A percentile compares a stretch with the other conserved stretches of the same genome.
Evolutionary conservation across 2,113 vertebrate species (phyloP).

Genomic region (Leucopsar rothschildi): DNA sequence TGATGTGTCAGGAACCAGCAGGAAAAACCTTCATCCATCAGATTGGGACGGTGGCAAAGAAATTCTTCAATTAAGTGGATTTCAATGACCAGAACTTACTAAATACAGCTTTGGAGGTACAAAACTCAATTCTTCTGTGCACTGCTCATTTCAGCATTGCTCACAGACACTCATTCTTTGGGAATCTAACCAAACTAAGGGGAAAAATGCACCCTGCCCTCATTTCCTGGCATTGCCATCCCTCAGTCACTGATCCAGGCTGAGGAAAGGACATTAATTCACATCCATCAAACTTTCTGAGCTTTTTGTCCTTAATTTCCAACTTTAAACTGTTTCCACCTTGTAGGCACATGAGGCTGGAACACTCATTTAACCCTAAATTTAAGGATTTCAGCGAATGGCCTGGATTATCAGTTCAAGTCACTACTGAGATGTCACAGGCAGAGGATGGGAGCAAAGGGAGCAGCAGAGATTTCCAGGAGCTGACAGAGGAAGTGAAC

Average conservation of each 20-base stretch:
- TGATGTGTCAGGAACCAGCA: neutral
- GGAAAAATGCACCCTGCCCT: neutral
- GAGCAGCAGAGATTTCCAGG: neutral
- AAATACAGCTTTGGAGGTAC: neutral
- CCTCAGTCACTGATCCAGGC: neutral
- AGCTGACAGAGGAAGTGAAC: slow-evolving; percentile 10
- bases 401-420: neutral
- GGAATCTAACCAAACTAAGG: neutral
- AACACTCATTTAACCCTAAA: neutral
- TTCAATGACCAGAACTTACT: neutral
- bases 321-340: neutral
- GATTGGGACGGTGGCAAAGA: neutral
- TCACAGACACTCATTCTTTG: neutral
- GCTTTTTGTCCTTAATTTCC: neutral
- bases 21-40: neutral
- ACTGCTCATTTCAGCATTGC: neutral
- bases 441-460: neutral
- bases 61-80: neutral
- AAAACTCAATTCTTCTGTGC: neutral
- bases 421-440: rapidly evolving
- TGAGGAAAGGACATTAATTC: neutral
- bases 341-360: neutral
- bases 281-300: neutral
- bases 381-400: neutral
- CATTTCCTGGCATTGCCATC: neutral